phyloP scores from a whole-genome alignment of 2,113 vertebrate species.

The Rhinopomastus cyanomelas region DNA sequence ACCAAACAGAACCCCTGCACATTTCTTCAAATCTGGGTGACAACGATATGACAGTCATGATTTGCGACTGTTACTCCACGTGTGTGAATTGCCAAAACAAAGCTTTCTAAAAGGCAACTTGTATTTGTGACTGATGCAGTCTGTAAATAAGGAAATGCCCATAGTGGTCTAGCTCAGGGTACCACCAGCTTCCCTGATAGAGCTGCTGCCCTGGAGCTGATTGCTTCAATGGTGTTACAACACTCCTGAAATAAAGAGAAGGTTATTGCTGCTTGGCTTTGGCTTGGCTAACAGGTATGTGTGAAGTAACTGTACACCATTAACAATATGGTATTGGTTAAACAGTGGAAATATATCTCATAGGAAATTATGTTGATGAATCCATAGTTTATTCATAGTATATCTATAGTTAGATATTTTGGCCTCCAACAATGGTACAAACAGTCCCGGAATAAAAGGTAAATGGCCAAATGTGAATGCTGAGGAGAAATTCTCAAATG shows the following conservation, averaged over 20 bases:
- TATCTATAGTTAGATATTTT: neutral
- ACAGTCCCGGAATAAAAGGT: neutral
- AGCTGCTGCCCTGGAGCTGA: neutral
- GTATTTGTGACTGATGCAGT: conserved; percentile 6
- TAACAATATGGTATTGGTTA: neutral
- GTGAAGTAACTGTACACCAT: neutral
- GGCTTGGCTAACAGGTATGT: neutral
- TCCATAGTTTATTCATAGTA: neutral
- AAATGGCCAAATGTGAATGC: neutral
- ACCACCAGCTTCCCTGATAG: neutral
- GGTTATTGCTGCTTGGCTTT: neutral
- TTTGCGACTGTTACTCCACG: conserved; percentile 20
- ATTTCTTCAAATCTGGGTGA: conserved; percentile 39
- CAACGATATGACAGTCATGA: conserved; percentile 44
- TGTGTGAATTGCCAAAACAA: conserved; percentile 17
- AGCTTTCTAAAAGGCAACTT: neutral
- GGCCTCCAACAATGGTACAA: fast-evolving
- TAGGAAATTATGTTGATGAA: neutral
- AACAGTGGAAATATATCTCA: neutral
- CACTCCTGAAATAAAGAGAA: neutral
- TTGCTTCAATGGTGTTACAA: neutral
- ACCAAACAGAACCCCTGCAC: conserved; percentile 49
- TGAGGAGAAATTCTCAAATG: neutral
- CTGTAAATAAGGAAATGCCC: neutral
- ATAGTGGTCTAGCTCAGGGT: neutral